Conservation (phyloP, 1,140 invertebrate genomes). For the Bursaphelenchus mucronatus region DNA sequence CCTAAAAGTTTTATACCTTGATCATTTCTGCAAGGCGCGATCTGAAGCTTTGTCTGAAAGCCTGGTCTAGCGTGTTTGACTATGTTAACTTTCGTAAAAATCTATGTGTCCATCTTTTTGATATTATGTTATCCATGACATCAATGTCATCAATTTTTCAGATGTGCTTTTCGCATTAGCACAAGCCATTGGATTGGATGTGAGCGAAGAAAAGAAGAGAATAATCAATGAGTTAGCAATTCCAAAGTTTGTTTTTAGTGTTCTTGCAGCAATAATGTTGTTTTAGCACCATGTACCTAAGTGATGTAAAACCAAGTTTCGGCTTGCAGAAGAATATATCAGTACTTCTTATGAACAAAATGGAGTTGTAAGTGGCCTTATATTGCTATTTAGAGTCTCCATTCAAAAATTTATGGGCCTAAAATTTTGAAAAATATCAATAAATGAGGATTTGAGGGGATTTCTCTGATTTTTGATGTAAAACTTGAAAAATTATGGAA, state of each 20-base stretch:
- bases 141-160: constrained; percentile 21
- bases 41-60: no score
- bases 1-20: no score
- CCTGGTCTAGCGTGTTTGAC: no score
- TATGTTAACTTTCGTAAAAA: no score
- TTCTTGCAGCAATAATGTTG: not conserved
- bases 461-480: no score
- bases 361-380: constrained; percentile 33
- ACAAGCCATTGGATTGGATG: constrained; percentile 13
- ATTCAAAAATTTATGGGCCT: not conserved
- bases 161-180: constrained; percentile 47
- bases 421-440: constrained; percentile 6
- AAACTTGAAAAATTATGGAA: no score
- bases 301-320: constrained; percentile 44
- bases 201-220: constrained; percentile 23
- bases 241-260: constrained; percentile 23
- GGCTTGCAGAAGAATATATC: constrained; percentile 32
- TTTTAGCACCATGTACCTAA: constrained; percentile 46
- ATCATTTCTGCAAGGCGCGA: no score
- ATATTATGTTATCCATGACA: no score
- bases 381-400: not conserved
- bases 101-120: no score
- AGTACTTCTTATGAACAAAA: constrained; percentile 39
- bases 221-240: constrained; percentile 32
- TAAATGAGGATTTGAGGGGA: no score